phyloP scores from a whole-genome alignment of 1,140 invertebrate species.

The Frieseomelitta varia region DNA sequence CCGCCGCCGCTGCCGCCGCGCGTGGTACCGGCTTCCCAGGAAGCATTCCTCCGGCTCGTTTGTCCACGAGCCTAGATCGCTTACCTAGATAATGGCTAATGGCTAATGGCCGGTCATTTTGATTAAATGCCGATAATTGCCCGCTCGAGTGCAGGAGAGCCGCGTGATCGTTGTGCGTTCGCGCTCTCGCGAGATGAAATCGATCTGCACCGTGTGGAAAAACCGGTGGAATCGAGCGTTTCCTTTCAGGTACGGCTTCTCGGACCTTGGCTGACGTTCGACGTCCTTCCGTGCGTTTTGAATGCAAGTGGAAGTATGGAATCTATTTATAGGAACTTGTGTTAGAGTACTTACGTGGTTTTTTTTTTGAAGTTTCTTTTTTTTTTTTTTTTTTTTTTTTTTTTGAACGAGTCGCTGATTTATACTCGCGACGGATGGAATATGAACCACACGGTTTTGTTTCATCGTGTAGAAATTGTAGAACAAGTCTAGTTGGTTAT shows the following conservation, averaged over 20 bases:
- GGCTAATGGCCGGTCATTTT: slow-evolving; percentile 46
- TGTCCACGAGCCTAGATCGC: slow-evolving; percentile 47
- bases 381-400: no score
- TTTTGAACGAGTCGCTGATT: no score
- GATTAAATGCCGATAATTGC: slow-evolving; percentile 54
- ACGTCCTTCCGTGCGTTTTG: no score
- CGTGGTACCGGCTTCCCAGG: slow-evolving; percentile 13
- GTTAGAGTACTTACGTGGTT: no score
- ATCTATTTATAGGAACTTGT: no score
- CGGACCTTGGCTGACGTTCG: neutral
- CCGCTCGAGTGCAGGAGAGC: slow-evolving; percentile 26
- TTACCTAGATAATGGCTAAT: slow-evolving; percentile 45
- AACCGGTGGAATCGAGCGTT: neutral
- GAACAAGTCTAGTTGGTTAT: no score
- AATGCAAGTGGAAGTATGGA: no score
- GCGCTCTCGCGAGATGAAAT: slow-evolving; percentile 18
- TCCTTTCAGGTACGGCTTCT: neutral
- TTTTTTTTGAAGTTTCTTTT: no score
- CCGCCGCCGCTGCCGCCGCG: slow-evolving; percentile 19
- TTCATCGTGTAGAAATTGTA: no score
- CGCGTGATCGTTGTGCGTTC: neutral
- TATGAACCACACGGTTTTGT: no score
- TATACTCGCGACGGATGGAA: no score
- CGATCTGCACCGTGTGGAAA: neutral
- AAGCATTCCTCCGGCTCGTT: slow-evolving; percentile 40